Conservation (phyloP, 2,797 vertebrate genomes). For the Chelonia mydas region DNA sequence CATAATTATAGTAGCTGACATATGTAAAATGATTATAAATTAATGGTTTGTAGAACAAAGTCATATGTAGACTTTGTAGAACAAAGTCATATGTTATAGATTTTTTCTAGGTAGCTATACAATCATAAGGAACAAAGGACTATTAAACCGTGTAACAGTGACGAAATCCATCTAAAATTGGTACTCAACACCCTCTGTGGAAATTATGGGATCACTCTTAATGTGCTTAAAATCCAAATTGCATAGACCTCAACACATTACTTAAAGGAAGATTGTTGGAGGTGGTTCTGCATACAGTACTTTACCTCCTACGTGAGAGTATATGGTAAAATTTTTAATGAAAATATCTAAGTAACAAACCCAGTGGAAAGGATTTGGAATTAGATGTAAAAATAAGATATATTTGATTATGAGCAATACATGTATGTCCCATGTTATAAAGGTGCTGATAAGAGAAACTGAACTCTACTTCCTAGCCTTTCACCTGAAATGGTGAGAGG, state of each 20-base stretch:
- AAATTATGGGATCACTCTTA: conserved; percentile 52
- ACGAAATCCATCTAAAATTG: conserved; percentile 53
- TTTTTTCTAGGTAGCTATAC: conserved; percentile 65
- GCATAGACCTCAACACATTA: neutral
- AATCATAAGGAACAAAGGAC: conserved; percentile 36
- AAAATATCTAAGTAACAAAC: fast-evolving
- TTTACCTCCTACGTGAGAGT: neutral
- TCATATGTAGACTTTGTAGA: conserved; percentile 61
- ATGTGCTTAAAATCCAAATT: conserved; percentile 20
- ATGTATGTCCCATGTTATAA: neutral
- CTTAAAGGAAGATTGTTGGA: neutral
- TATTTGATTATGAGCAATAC: neutral
- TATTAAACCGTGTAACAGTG: conserved; percentile 52
- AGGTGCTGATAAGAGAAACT: neutral
- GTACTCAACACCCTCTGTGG: neutral
- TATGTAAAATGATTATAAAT: conserved; percentile 74
- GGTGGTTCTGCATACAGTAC: neutral
- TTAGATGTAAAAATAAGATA: neutral
- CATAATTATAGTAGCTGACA: conserved; percentile 68
- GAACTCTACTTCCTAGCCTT: neutral
- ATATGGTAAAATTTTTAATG: neutral
- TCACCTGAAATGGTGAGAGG: neutral
- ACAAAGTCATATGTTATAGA: conserved; percentile 64
- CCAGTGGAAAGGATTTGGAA: neutral
- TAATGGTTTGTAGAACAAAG: conserved; percentile 66